Percentiles rank a stretch among this genome's conserved stretches.
Evolutionary conservation across 2,797 vertebrate genomes (phyloP).

Genomic region (Chlorospingus semifuscus): DNA sequence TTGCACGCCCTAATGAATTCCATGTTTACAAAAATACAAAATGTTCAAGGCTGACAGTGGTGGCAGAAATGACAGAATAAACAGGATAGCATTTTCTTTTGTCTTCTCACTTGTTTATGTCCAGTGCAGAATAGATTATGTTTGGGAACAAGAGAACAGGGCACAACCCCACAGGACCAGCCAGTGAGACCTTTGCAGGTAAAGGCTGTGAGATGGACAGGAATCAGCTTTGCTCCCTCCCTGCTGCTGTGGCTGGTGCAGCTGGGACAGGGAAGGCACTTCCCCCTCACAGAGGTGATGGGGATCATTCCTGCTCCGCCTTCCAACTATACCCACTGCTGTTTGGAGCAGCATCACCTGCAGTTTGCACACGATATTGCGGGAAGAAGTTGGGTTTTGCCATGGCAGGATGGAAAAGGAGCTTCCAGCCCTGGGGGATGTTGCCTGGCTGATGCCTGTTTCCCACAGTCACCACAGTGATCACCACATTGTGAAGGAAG

Average conservation of each 20-base stretch:
- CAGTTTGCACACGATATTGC: neutral
- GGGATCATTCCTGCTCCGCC: neutral
- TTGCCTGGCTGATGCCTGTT: neutral
- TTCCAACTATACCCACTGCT: neutral
- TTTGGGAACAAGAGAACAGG: neutral
- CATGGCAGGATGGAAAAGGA: neutral
- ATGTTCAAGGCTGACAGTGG: slow-evolving; percentile 11
- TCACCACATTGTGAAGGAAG: neutral
- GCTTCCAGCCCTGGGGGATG: neutral
- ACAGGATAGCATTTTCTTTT: slow-evolving; percentile 11
- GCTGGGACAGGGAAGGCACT: neutral
- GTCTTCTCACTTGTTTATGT: neutral
- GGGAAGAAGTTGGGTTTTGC: neutral
- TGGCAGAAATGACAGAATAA: slow-evolving; percentile 17
- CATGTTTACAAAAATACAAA: slow-evolving; percentile 15
- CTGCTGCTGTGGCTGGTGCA: neutral
- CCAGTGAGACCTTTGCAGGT: neutral
- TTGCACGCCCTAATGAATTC: neutral
- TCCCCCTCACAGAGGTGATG: neutral
- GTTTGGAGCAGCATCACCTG: neutral
- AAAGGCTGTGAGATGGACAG: fast-evolving
- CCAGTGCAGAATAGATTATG: neutral
- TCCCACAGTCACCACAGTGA: neutral
- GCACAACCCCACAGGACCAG: neutral
- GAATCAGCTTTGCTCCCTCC: neutral